Percentiles rank a stretch among this genome's conserved stretches.
Evolutionary conservation across 2,888 invertebrate species (phyloP).

Genomic region (Watsonalla cultraria): DNA sequence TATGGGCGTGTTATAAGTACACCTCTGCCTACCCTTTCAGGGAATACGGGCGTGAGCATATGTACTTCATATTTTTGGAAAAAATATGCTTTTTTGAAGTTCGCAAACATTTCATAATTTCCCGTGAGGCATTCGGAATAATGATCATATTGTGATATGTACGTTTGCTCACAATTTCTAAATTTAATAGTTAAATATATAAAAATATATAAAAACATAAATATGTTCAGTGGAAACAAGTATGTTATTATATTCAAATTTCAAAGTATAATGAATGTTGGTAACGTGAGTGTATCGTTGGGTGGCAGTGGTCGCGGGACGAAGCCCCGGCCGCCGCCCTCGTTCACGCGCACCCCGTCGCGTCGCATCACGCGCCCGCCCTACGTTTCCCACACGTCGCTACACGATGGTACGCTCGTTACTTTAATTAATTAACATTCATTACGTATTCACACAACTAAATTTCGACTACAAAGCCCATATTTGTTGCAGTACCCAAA

Average conservation of each 20-base stretch:
- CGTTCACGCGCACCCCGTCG: slow-evolving; percentile 88
- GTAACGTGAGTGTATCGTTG: background rate
- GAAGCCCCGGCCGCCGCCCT: slow-evolving; percentile 81
- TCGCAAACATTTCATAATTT: no score
- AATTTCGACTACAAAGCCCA: background rate
- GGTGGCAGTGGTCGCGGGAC: slow-evolving; percentile 79
- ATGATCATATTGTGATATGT: no score
- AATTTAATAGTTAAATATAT: no score
- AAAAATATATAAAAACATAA: no score
- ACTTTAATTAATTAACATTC: background rate
- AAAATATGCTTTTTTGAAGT: no score
- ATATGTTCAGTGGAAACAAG: background rate
- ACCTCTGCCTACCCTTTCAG: no score
- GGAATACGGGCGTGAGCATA: no score
- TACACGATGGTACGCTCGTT: slow-evolving; percentile 57
- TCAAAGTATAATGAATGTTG: background rate
- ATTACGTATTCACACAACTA: background rate
- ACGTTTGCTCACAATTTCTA: no score
- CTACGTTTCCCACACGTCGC: slow-evolving; percentile 55
- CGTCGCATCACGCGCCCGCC: slow-evolving; percentile 83
- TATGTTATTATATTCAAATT: background rate
- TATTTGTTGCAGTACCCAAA: slow-evolving; percentile 61
- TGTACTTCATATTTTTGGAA: no score
- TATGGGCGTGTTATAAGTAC: no score
- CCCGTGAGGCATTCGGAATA: no score